These are phyloP conservation scores for Rhombomys opimus DNA, from an alignment of 2,113 vertebrate genomes.

Conservation along the genomic window DNA sequence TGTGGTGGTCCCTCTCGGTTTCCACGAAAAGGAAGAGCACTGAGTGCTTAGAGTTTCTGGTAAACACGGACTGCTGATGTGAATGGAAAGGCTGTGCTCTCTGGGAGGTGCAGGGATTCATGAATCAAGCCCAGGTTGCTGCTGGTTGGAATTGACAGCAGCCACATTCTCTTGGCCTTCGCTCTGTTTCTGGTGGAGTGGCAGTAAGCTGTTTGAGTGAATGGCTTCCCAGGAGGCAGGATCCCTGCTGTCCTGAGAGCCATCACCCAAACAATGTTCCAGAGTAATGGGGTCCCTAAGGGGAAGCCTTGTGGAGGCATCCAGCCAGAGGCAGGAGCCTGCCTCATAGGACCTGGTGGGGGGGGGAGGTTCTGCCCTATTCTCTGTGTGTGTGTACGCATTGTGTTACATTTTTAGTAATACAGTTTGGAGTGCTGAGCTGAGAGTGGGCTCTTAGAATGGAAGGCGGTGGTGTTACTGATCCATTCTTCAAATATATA, in stretches of 20 bases:
- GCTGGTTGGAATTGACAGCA: not conserved
- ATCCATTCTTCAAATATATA: not conserved
- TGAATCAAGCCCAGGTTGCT: not conserved
- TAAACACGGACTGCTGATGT: not conserved
- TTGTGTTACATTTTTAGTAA: not conserved
- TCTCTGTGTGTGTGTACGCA: not conserved
- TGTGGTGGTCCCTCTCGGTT: not conserved
- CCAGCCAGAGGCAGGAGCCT: not conserved
- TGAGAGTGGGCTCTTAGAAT: not conserved
- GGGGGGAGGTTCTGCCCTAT: not conserved
- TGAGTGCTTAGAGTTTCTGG: not conserved
- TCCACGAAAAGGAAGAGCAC: not conserved
- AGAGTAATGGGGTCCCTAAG: slow-evolving; percentile 28
- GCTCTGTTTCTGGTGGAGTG: not conserved
- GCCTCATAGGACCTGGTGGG: not conserved
- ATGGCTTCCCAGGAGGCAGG: slow-evolving; percentile 17
- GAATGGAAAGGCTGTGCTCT: not conserved
- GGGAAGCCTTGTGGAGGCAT: slow-evolving; percentile 24
- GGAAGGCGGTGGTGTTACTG: fast-evolving
- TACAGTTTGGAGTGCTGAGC: not conserved
- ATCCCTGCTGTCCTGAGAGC: not conserved
- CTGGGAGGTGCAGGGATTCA: not conserved
- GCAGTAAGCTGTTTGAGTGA: not conserved
- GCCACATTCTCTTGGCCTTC: not conserved
- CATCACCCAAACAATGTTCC: not conserved